phyloP scores from a whole-genome alignment of 2,113 vertebrate genomes.

The Salvelinus sp. region DNA sequence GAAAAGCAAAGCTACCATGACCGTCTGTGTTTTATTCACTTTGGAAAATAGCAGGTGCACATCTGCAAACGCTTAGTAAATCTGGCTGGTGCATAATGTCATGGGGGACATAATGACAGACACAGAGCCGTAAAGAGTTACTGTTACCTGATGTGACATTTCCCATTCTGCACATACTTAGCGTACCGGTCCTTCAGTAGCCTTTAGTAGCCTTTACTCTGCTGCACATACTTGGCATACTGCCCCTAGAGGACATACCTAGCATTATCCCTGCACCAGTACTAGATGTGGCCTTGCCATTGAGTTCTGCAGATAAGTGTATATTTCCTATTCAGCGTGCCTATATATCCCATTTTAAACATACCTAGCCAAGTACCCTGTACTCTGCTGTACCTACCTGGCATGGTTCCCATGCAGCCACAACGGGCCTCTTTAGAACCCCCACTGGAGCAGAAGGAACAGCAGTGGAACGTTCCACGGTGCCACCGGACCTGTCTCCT shows the following conservation, averaged over 20 bases:
- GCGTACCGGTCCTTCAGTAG: background rate
- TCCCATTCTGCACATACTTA: background rate
- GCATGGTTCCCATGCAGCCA: conserved; percentile 89
- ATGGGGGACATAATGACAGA: background rate
- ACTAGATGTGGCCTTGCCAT: too few species aligned
- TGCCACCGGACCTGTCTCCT: conserved; percentile 77
- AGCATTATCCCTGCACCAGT: too few species aligned
- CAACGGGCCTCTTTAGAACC: conserved; percentile 87
- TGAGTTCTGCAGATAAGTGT: background rate
- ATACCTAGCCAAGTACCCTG: background rate
- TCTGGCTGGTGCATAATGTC: too few species aligned
- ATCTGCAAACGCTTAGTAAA: too few species aligned
- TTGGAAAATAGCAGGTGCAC: too few species aligned
- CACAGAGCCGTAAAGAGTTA: background rate
- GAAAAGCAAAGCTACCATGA: too few species aligned
- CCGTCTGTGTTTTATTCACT: too few species aligned
- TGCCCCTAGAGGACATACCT: background rate
- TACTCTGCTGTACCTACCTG: conserved; percentile 71
- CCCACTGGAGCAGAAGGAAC: conserved; percentile 90
- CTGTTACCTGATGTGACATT: background rate
- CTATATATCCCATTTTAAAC: background rate
- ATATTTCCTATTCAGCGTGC: background rate
- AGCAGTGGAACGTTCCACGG: conserved; percentile 88
- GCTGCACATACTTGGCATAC: background rate
- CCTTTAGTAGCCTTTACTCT: background rate